Conservation (phyloP, 2,797 vertebrate genomes). For the Steatocranus sp. region DNA sequence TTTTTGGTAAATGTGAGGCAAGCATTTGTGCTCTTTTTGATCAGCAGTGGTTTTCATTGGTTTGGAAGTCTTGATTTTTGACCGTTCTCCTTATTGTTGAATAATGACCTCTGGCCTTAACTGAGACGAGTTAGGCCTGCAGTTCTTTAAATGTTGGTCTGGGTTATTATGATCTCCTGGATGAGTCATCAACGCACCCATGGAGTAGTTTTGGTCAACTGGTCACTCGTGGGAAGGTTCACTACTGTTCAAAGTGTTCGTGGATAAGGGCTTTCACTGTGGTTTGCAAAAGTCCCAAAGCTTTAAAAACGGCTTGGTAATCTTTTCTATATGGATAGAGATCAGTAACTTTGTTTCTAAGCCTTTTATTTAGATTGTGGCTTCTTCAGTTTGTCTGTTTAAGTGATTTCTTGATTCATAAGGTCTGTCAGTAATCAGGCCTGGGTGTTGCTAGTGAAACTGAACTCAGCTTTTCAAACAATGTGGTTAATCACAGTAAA, state of each 20-base stretch:
- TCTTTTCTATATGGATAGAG: neutral
- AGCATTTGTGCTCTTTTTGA: neutral
- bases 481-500: neutral
- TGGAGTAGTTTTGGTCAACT: neutral
- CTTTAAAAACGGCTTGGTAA: neutral
- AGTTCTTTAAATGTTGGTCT: neutral
- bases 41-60: neutral
- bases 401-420: neutral
- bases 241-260: neutral
- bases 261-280: neutral
- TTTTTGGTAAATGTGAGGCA: neutral
- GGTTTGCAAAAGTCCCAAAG: neutral
- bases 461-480: neutral
- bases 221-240: neutral
- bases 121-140: neutral
- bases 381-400: neutral
- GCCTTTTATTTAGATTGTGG: neutral
- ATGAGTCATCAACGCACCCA: neutral
- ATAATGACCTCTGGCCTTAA: neutral
- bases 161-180: neutral
- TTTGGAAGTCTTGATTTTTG: neutral
- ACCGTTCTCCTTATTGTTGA: neutral
- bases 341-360: neutral
- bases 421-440: neutral
- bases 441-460: neutral